Base-by-base conservation (phyloP, 2,888 invertebrate species). In the Slavum lentiscoides region DNA sequence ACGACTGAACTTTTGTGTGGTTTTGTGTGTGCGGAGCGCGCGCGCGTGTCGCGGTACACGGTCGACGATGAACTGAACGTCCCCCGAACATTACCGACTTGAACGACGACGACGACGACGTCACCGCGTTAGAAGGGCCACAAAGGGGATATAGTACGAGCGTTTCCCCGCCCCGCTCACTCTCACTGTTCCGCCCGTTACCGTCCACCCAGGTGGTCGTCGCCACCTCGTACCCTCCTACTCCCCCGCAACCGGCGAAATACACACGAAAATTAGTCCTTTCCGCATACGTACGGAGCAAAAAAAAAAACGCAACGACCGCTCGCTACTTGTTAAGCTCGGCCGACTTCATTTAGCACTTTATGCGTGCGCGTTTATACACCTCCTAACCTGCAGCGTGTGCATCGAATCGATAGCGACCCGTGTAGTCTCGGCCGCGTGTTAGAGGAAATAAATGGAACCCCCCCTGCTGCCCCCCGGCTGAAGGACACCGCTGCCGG, bases 31-130 rank as follows among this genome's bases (percentile, higher is more conserved):
- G 30, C 4, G 30, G 43, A 1, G 23, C 9, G 2, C n/a, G 19
- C 64, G 49, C 59, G 61, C 55, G 55, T 23, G 30, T 62, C 30
- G 4, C 30, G 30, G 4, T 30, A 1, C 30, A 15, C 55, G 62
- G 62, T 69, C 77, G 77, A 23, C 70, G 70, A 49, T 77, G 62
- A 77, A 77, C 77, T 77, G 70, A 77, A 70, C 9, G 66, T 23
- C 49, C 66, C 75, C 66, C 75, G 43, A 75, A 67, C 76, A 49
- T 62, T 69, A 62, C 69, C 77, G 61, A 77, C 62, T 39, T 30
- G 62, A 53, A 61, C 77, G 70, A 21, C 74, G 23, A 23, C 30
- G 30, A 61, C 77, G 70, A 21, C 77, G 77, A 19, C 70, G 70
- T 61, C 61, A 59, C 61, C 30, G 76, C 74, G 58, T n/a, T n/a